These are phyloP conservation scores for Andinoacara biseriatus DNA, from an alignment of 2,113 vertebrate genomes.

Conservation along the genomic window DNA sequence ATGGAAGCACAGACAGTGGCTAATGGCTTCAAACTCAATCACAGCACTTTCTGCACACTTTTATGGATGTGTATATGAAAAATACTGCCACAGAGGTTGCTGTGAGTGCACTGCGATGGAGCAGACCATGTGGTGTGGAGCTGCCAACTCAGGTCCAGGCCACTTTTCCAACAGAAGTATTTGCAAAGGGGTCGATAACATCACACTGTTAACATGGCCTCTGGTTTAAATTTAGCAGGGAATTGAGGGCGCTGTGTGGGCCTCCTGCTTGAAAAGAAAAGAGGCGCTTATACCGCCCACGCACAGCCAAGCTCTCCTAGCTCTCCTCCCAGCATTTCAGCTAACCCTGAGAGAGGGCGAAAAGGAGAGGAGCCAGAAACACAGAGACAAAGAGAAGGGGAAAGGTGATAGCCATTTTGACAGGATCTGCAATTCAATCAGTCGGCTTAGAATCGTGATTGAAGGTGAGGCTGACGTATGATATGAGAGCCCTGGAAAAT, in stretches of 20 bases:
- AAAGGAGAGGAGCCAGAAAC: constrained; percentile 35
- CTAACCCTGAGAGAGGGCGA: constrained; percentile 55
- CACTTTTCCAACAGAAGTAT: constrained; percentile 43
- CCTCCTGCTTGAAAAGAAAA: constrained; percentile 71
- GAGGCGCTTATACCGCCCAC: constrained; percentile 71
- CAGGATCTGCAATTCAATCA: constrained; percentile 55
- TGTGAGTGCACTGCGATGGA: constrained; percentile 11
- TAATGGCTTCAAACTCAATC: constrained; percentile 42
- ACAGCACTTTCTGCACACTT: not conserved
- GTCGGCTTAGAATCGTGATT: constrained; percentile 30
- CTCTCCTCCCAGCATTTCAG: constrained; percentile 57
- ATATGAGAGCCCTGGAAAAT: constrained; percentile 19
- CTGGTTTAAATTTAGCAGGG: constrained; percentile 79
- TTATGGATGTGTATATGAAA: constrained; percentile 3
- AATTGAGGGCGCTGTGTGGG: constrained; percentile 79
- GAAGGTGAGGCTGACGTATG: constrained; percentile 31
- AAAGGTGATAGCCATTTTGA: constrained; percentile 50
- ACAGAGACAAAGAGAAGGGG: constrained; percentile 35
- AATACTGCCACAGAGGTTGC: constrained; percentile 18
- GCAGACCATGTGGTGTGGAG: constrained; percentile 24
- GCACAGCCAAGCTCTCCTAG: constrained; percentile 45
- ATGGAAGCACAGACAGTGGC: constrained; percentile 5
- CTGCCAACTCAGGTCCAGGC: constrained; percentile 59
- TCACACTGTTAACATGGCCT: constrained; percentile 63
- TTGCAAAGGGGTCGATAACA: constrained; percentile 63